phyloP scores from a whole-genome alignment of 2,797 vertebrate species.

The Takifugu rubripes region DNA sequence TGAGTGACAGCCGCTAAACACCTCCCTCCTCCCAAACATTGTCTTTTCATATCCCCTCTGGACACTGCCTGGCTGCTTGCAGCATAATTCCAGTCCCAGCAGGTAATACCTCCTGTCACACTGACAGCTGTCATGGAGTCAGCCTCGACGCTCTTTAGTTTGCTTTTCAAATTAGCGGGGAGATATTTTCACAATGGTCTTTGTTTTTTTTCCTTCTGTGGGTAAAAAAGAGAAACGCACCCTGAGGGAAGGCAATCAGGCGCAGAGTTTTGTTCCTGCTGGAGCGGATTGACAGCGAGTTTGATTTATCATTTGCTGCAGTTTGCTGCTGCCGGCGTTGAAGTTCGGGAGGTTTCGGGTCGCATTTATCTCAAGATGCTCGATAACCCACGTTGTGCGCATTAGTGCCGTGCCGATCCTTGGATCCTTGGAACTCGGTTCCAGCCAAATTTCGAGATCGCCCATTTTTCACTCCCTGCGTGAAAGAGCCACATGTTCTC shows the following conservation, averaged over 20 bases:
- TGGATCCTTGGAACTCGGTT: no score
- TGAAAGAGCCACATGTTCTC: no score
- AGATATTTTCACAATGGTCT: conserved; percentile 57
- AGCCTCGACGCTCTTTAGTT: conserved; percentile 61
- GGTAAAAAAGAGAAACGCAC: conserved; percentile 24
- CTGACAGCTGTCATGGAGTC: conserved; percentile 75
- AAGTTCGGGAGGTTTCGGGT: conserved; percentile 33
- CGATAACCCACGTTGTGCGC: conserved; percentile 6
- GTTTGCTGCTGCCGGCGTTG: conserved; percentile 28
- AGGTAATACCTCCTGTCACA: conserved; percentile 72
- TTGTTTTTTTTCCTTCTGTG: conserved; percentile 38
- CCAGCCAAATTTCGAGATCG: no score
- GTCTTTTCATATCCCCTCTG: conserved; percentile 67
- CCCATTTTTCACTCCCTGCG: no score
- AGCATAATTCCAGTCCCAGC: conserved; percentile 76
- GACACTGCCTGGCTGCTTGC: conserved; percentile 70
- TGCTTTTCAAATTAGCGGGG: conserved; percentile 71
- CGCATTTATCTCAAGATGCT: conserved; percentile 10
- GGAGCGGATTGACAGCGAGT: conserved; percentile 39
- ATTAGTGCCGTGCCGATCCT: no score
- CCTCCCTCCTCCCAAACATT: conserved; percentile 30
- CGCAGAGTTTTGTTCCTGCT: conserved; percentile 38
- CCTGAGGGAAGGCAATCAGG: conserved; percentile 45
- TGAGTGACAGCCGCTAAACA: conserved; percentile 65
- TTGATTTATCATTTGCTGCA: conserved; percentile 47